Base-by-base conservation (phyloP, 2,888 invertebrate species). In the Alviniconcha strummeri region DNA sequence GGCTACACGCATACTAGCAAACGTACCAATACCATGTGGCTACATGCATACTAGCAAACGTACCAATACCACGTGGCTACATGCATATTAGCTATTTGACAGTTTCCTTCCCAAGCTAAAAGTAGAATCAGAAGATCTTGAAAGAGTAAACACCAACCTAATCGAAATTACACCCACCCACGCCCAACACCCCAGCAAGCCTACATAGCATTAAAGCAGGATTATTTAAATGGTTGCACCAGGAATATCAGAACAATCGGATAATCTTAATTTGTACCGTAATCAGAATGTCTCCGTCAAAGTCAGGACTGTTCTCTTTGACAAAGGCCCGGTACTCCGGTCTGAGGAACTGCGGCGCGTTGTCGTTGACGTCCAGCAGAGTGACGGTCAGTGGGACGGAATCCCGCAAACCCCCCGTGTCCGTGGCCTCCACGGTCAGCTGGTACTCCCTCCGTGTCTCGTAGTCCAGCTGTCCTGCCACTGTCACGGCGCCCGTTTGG, bases 361-460 rank as follows among this genome's bases (percentile, higher is more conserved):
- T 90, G 85, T 92, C 92, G 87, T 92, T 92, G 79, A 87, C 85
- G 83, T 92, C 92, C 9, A 81, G 19, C 8, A 92, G 60, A 8
- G 88, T 88, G 11, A 92, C 86, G 17, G 88, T 88, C 55, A 91
- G 82, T 4, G 88, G 17, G n/a, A 19, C 80, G 17, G 80, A 55
- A 19, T 67, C 88, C 57, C 90, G 87, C 55, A 90, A 87, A 0
- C 96, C 96, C 0, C 97, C 97, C 0, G 96, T 97, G 91, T 97
- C 97, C 86, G 95, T 95, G 0, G 97, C 97, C 86, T 96, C 96
- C 83, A 97, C 95, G 0, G 96, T 96, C 83, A 97, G 93, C 83
- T 96, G 96, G 87, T 96, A 97, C 83, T 96, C 96, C 88, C 96
- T 96, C 88, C 97, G 96, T 17, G 95, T 95, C 92, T 97, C 97